phyloP scores from a whole-genome alignment of 2,888 invertebrate species.

The Lasioglossum figueresi region DNA sequence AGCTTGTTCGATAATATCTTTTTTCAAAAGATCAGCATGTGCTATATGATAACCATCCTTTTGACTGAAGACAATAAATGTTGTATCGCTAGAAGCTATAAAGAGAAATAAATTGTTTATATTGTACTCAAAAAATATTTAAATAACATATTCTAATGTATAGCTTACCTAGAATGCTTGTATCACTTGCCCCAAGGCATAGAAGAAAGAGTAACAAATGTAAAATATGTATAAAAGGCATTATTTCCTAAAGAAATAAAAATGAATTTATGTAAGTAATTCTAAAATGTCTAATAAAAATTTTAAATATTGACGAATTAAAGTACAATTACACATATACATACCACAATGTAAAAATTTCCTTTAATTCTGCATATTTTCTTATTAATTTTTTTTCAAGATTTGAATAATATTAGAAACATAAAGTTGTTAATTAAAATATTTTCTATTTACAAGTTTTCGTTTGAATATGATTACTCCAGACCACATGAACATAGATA shows the following conservation, averaged over 20 bases:
- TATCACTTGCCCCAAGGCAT: background rate
- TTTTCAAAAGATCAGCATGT: slow-evolving; percentile 86
- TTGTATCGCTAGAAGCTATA: slow-evolving; percentile 52
- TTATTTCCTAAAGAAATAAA: slow-evolving; percentile 10
- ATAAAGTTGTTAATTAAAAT: background rate
- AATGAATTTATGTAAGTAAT: background rate
- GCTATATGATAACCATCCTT: slow-evolving; percentile 87
- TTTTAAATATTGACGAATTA: background rate
- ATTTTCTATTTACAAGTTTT: background rate
- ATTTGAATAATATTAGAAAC: background rate
- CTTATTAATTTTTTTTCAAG: background rate
- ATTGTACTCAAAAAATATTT: background rate
- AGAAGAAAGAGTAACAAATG: slow-evolving; percentile 18
- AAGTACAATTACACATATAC: background rate
- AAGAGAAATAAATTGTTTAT: slow-evolving; percentile 2
- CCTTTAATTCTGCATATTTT: background rate
- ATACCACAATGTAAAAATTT: background rate
- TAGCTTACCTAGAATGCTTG: slow-evolving; percentile 38
- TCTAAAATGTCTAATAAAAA: background rate
- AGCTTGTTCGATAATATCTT: slow-evolving; percentile 86
- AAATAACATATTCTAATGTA: background rate
- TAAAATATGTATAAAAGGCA: slow-evolving; percentile 18
- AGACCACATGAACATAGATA: background rate
- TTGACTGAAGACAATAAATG: slow-evolving; percentile 88
- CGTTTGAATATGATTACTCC: background rate